Evolutionary conservation across 2,113 vertebrate genomes (phyloP), one percentile per base, ranked within the genome.

Genomic region (Colinus virginianus): DNA sequence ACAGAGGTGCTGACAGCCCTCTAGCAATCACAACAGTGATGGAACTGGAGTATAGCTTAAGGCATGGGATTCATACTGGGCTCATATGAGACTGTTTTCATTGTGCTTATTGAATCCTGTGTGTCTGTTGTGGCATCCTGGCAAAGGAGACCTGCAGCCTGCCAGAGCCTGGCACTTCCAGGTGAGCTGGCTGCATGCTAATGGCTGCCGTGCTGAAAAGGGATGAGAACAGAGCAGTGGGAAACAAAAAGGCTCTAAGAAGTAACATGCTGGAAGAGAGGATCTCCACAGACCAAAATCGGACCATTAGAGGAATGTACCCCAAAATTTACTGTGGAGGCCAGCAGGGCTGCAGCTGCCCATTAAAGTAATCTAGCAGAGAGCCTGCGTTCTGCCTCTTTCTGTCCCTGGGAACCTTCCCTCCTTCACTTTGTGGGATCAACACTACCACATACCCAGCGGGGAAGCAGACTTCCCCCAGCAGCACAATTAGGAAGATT

Each of bases 121-220:
- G 67, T 16, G 36, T 66, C 58, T 45, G 43, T 49, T 38, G 45
- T 3, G 49, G 59, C 59, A 74, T n/a, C 42, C 45, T 90, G 49
- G 69, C 26, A 49, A 51, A 67, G 45, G 26, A 67, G 8, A 45
- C 32, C 3, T 51, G 43, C 23, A 28, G n/a, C n/a, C 38, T 75
- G 62, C 21, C 34, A 48, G 40, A 22, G 43, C 36, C 36, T 26
- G 14, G 32, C 36, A 49, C 63, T 74, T 22, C 10, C 30, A 77
- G n/a, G 87, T 59, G 53, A 90, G 40, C 53, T 81, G 30, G 34
- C 56, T 70, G 59, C 22, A 55, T 5, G 23, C 6, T 72, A 20
- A 28, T 1, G 4, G 67, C 51, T 58, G 58, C 36, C 34, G 34
- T 0, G 0, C 11, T 78, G 43, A 26, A 46, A 74, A 66, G 36